phyloP scores from a whole-genome alignment of 2,888 invertebrate species.

The Galerucella pusilla region DNA sequence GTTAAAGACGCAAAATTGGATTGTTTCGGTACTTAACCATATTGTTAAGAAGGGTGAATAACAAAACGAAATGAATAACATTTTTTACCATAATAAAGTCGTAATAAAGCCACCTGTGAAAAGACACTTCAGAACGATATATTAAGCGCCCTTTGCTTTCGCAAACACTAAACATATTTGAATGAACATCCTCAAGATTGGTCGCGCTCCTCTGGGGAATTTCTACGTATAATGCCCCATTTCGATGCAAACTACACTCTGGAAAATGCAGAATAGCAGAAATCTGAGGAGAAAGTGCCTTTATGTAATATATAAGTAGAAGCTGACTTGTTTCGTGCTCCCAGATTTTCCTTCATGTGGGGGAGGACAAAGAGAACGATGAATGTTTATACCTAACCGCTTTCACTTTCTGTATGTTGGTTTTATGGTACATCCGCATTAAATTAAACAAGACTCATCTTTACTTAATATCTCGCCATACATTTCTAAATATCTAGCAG shows the following conservation, averaged over 20 bases:
- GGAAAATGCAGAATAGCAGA: slow-evolving; percentile 63
- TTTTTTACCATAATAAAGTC: slow-evolving; percentile 33
- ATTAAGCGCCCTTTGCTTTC: slow-evolving; percentile 40
- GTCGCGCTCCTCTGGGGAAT: slow-evolving; percentile 53
- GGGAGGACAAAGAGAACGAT: slow-evolving; percentile 9
- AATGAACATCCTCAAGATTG: slow-evolving; percentile 48
- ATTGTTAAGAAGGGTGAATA: background rate
- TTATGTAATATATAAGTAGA: slow-evolving; percentile 56
- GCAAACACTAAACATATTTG: slow-evolving; percentile 56
- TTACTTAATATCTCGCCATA: too few species aligned
- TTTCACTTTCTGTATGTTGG: slow-evolving; percentile 1
- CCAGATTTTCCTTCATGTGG: slow-evolving; percentile 13
- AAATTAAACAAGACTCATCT: background rate
- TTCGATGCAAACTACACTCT: slow-evolving; percentile 70
- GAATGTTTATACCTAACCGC: slow-evolving; percentile 12
- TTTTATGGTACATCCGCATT: background rate
- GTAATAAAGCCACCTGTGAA: slow-evolving; percentile 31
- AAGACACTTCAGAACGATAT: slow-evolving; percentile 35
- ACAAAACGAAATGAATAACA: slow-evolving; percentile 33
- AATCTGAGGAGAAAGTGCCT: slow-evolving; percentile 57
- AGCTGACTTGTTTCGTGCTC: slow-evolving; percentile 27
- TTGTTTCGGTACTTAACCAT: background rate
- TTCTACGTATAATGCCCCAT: slow-evolving; percentile 67
- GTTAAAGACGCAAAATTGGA: background rate
- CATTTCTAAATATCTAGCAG: too few species aligned